phyloP scores from a whole-genome alignment of 2,888 invertebrate species.

The Selenia dentaria region DNA sequence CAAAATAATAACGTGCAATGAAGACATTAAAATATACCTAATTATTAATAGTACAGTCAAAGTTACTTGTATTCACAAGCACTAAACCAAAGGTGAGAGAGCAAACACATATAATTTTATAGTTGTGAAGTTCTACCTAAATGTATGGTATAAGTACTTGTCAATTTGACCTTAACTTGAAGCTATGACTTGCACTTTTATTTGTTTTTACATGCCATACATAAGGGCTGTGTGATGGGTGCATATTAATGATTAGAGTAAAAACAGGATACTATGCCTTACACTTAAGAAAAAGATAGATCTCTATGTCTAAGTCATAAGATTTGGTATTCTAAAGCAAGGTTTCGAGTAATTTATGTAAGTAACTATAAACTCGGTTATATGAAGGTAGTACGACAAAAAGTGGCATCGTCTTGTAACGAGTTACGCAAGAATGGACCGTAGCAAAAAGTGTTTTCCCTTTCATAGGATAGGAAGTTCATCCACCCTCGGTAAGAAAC shows the following conservation, averaged over 20 bases:
- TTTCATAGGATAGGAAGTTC: constrained; percentile 74
- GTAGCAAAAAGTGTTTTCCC: constrained; percentile 72
- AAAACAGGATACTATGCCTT: constrained; percentile 12
- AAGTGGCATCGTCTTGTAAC: constrained; percentile 59
- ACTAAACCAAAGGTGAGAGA: no score
- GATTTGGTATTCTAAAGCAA: constrained; percentile 4
- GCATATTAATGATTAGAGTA: constrained; percentile 33
- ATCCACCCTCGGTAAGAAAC: constrained; percentile 56
- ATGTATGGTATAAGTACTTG: not conserved
- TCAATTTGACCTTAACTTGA: no score
- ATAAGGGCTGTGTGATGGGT: constrained; percentile 36
- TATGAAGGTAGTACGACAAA: constrained; percentile 61
- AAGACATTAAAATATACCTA: no score
- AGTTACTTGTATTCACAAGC: no score
- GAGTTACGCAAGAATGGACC: constrained; percentile 75
- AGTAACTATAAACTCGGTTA: constrained; percentile 47
- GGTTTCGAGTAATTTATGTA: constrained; percentile 33
- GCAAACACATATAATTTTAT: no score
- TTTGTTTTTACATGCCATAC: constrained; percentile 30
- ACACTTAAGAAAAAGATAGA: constrained; percentile 7
- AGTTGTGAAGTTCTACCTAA: not conserved
- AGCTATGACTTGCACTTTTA: constrained; percentile 11
- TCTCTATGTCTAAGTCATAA: constrained; percentile 13
- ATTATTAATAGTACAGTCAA: no score
- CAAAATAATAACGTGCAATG: no score